These are phyloP conservation scores for Enteromius viviparus DNA, from an alignment of 2,797 vertebrate species.

Conservation along the genomic window DNA sequence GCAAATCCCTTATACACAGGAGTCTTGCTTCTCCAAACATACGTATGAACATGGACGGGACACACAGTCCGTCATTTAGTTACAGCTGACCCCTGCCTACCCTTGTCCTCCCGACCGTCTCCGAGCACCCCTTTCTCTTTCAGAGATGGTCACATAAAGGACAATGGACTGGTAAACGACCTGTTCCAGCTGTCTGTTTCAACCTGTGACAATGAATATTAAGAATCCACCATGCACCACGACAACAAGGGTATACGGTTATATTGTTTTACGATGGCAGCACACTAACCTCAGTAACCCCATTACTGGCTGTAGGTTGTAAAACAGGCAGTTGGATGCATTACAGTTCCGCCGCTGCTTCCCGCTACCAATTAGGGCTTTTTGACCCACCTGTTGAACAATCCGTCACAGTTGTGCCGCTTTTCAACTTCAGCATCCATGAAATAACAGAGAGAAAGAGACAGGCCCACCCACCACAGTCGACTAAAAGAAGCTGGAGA, in stretches of 20 bases:
- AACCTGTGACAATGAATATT: constrained; percentile 70
- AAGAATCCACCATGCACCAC: constrained; percentile 73
- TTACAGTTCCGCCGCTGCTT: constrained; percentile 62
- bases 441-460: constrained; percentile 38
- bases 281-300: constrained; percentile 69
- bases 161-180: constrained; percentile 64
- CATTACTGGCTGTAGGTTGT: constrained; percentile 65
- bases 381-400: constrained; percentile 70
- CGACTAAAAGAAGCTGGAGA: constrained; percentile 57
- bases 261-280: constrained; percentile 72
- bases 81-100: constrained; percentile 52
- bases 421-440: constrained; percentile 46
- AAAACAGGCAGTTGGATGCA: constrained; percentile 69
- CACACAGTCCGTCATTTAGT: constrained; percentile 69
- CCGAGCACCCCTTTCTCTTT: constrained; percentile 23
- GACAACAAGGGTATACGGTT: constrained; percentile 69
- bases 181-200: constrained; percentile 61
- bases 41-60: constrained; percentile 54
- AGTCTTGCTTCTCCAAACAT: constrained; percentile 41
- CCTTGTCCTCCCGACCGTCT: constrained; percentile 53
- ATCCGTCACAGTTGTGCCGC: constrained; percentile 62
- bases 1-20: constrained; percentile 67
- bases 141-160: constrained; percentile 57
- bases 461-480: constrained; percentile 55
- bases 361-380: constrained; percentile 71